Base-by-base conservation (phyloP, 1,140 invertebrate species). In the Stenopsyche tienmushanensis region DNA sequence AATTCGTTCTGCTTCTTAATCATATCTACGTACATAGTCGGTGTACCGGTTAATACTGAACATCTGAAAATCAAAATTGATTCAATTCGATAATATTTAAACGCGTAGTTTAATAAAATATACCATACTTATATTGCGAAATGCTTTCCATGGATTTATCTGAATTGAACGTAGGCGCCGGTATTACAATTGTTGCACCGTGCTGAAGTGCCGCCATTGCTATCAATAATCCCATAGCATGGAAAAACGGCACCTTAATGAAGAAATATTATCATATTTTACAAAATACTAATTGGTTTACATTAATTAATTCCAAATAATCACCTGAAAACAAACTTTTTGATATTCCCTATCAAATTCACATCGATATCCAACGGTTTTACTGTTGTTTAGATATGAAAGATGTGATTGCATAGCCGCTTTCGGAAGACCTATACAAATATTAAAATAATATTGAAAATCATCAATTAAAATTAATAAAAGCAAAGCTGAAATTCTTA, bases 1-100 rank as follows among this genome's bases (percentile, higher is more conserved):
- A 9, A n/a, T 17, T 53, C 53, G 21, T 26, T 29, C 18, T 66
- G 60, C 18, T 54, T 41, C 18, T 34, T 64, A 20, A 94, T 72
- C 62, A 94, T 82, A 76, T 98, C 94, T 57, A 97, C 90, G 76
- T 91, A 95, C 96, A 99, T 99, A 0, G 96, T 98, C 1, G 97
- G 97, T 0, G 96, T 98, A n/a, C 96, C 96, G 72, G 91, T 92
- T 9, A 93, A 75, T 3, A 90, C 74, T 2, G 87, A 87, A 71
- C 93, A 94, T 73, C 88, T 90, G 72, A 42, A 65, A 73, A 72
- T 23, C 21, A 52, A n/a, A 53, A 53, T 10, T 34, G 13, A 34
- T 34, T 39, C 7, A 39, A 39, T 39, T 8, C 34, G n/a, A 8
- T 39, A 39, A 39, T 39, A 39, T 39, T 39, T n/a, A n/a, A n/a